Conservation (phyloP, 2,113 vertebrate genomes). For the Ariopsis seemanni region DNA sequence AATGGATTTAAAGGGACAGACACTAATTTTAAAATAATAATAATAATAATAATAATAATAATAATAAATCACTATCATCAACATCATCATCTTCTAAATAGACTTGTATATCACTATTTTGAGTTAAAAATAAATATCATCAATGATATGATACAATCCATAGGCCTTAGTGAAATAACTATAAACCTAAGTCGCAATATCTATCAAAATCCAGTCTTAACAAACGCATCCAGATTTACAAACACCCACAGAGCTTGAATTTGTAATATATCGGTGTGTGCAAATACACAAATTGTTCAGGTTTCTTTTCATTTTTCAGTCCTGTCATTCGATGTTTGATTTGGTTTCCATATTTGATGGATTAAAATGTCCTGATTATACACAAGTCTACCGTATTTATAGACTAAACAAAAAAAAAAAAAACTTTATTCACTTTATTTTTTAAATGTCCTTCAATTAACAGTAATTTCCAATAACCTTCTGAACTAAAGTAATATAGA, state of each 20-base stretch:
- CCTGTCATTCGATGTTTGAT: background rate
- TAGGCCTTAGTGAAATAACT: background rate
- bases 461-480: background rate
- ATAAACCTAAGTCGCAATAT: background rate
- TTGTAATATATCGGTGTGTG: background rate
- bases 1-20: background rate
- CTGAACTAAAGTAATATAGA: background rate
- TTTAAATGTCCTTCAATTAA: background rate
- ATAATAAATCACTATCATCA: background rate
- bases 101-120: background rate
- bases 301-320: too few species aligned
- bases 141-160: background rate
- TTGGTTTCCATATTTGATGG: background rate
- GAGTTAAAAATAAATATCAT: background rate
- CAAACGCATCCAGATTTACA: background rate
- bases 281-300: background rate
- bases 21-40: background rate
- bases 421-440: background rate
- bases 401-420: background rate
- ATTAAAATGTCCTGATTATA: background rate
- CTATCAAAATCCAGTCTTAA: background rate
- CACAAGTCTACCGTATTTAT: background rate
- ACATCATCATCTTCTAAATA: background rate
- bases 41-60: background rate
- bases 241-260: background rate